Conservation (phyloP, 1,140 invertebrate genomes). For the Drosophila kanapiae region DNA sequence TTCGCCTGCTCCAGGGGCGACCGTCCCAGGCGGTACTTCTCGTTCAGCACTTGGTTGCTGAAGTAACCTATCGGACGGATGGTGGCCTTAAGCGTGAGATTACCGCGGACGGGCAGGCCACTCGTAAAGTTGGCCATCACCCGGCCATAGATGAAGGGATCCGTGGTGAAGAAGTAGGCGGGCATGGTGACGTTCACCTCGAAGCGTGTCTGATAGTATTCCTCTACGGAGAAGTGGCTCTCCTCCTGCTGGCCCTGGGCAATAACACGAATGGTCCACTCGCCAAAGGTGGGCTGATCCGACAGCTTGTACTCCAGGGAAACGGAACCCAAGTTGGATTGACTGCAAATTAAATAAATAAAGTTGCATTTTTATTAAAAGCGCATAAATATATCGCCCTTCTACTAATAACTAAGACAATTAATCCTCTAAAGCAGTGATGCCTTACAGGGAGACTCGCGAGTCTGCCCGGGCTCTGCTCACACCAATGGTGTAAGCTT, state of each 20-base stretch:
- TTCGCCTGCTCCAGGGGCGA: slow-evolving; percentile 73
- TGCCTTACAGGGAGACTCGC: too few relatives aligned
- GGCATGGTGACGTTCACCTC: slow-evolving; percentile 98
- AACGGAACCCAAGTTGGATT: slow-evolving; percentile 96
- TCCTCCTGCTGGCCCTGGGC: slow-evolving; percentile 95
- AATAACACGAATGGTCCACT: slow-evolving; percentile 95
- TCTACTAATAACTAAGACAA: too few relatives aligned
- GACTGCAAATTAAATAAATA: slow-evolving; percentile 45
- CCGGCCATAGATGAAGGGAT: slow-evolving; percentile 92
- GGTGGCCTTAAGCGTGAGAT: slow-evolving; percentile 93
- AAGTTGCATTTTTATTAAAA: too few relatives aligned
- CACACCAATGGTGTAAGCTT: too few relatives aligned
- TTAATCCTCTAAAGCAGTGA: too few relatives aligned
- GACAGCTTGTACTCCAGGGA: slow-evolving; percentile 95
- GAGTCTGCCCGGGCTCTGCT: too few relatives aligned
- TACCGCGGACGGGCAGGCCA: slow-evolving; percentile 93
- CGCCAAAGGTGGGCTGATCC: slow-evolving; percentile 96
- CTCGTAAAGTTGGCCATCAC: slow-evolving; percentile 98
- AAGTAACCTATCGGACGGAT: slow-evolving; percentile 89
- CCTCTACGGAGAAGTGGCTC: slow-evolving; percentile 94
- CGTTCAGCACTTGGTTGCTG: slow-evolving; percentile 85
- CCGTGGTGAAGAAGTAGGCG: slow-evolving; percentile 95
- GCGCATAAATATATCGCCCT: too few relatives aligned
- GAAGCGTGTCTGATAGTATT: slow-evolving; percentile 97
- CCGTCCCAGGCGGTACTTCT: slow-evolving; percentile 81